phyloP scores from a whole-genome alignment of 2,888 invertebrate genomes.

The Branchipolynoe longqiensis region DNA sequence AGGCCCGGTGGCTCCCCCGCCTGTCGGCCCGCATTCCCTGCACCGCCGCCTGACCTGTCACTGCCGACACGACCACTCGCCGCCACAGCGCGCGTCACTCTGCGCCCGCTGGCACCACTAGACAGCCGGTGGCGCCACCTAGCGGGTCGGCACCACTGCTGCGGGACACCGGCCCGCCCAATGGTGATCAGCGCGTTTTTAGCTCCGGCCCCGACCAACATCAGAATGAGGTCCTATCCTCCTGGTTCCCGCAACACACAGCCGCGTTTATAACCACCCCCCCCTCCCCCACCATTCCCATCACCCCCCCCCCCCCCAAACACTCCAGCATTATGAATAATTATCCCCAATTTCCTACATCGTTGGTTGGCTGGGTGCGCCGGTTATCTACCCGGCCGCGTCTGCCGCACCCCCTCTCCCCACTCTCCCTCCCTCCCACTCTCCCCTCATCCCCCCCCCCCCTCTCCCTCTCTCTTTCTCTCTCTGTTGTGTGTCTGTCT shows the following conservation, averaged over 20 bases:
- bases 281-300: not conserved
- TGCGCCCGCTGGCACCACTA: too few species aligned
- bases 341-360: constrained; percentile 55
- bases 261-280: too few species aligned
- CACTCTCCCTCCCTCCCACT: not conserved
- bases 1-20: not conserved
- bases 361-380: constrained; percentile 28
- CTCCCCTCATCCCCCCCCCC: not conserved
- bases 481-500: not conserved
- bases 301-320: not conserved
- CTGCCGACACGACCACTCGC: too few species aligned
- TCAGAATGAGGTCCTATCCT: constrained; percentile 19
- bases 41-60: too few species aligned
- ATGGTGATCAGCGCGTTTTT: too few species aligned
- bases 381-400: constrained; percentile 8
- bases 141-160: too few species aligned
- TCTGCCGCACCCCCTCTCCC: not conserved
- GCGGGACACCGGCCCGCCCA: too few species aligned
- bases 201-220: not conserved
- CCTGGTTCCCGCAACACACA: too few species aligned
- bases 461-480: not conserved
- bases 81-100: too few species aligned
- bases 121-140: too few species aligned
- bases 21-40: not conserved
- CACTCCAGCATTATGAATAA: constrained; percentile 47